Percentiles rank a stretch among this genome's conserved stretches.
These are phyloP conservation scores for Sebastes nivosus DNA, from an alignment of 2,797 vertebrate genomes.

Conservation along the genomic window DNA sequence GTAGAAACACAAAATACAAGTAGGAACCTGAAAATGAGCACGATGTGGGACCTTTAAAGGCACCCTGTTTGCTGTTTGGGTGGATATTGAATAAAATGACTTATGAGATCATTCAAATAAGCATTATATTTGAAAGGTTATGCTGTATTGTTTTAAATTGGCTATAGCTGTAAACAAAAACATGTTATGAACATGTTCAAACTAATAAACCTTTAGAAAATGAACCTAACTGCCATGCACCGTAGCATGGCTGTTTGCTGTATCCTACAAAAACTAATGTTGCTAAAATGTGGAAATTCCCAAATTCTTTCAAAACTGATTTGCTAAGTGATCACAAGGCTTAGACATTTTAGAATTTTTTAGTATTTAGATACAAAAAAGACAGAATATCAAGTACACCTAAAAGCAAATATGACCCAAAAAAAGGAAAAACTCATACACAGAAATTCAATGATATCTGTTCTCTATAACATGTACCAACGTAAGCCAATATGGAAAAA, in stretches of 20 bases:
- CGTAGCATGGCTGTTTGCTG: background rate
- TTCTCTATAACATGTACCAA: slow-evolving; percentile 92
- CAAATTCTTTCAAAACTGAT: slow-evolving; percentile 79
- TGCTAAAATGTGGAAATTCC: slow-evolving; percentile 61
- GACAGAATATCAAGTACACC: slow-evolving; percentile 79
- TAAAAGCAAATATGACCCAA: slow-evolving; percentile 75
- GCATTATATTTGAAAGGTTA: background rate
- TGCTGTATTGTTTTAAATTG: background rate
- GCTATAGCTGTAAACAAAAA: background rate
- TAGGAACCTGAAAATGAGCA: too few relatives aligned
- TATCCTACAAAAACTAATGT: background rate
- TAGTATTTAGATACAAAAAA: slow-evolving; percentile 67
- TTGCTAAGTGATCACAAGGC: slow-evolving; percentile 29
- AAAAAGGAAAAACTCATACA: slow-evolving; percentile 84
- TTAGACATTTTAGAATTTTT: slow-evolving; percentile 61
- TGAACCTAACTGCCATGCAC: background rate
- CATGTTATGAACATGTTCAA: background rate
- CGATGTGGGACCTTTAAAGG: background rate
- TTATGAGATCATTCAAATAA: background rate
- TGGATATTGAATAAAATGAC: background rate
- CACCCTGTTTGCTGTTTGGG: background rate
- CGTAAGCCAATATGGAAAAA: slow-evolving; percentile 80
- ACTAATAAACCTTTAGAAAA: background rate
- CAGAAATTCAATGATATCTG: slow-evolving; percentile 99
- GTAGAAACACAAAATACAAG: too few relatives aligned